Conservation (phyloP, 2,113 vertebrate genomes). For the Lipophrys pholis region DNA sequence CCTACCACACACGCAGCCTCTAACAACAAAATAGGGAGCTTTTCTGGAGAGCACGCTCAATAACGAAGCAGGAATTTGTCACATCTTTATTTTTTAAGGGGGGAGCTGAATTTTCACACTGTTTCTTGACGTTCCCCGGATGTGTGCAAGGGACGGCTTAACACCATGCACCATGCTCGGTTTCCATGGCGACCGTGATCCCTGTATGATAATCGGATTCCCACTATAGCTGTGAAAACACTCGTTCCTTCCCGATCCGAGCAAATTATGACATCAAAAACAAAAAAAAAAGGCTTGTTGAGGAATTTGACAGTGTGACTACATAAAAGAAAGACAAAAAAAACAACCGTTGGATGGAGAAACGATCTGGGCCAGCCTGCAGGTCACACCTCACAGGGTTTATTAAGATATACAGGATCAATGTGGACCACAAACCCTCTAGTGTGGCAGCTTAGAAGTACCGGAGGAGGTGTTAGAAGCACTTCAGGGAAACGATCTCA, state of each 20-base stretch:
- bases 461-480: conserved; percentile 25
- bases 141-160: conserved; percentile 75
- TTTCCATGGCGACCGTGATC: conserved; percentile 85
- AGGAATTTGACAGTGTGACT: conserved; percentile 44
- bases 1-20: neutral
- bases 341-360: too few species aligned
- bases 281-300: conserved; percentile 11
- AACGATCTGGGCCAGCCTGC: conserved; percentile 9
- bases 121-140: conserved; percentile 74
- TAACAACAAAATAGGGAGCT: neutral
- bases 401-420: conserved; percentile 31
- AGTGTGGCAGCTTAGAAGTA: neutral
- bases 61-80: conserved; percentile 40
- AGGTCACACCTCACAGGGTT: conserved; percentile 30
- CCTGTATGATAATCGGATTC: conserved; percentile 82
- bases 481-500: too few species aligned
- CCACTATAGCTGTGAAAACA: conserved; percentile 76
- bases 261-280: conserved; percentile 54
- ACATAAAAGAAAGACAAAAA: too few species aligned
- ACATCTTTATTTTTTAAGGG: conserved; percentile 64
- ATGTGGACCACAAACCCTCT: conserved; percentile 7
- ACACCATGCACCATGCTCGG: conserved; percentile 72
- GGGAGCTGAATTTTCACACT: conserved; percentile 76
- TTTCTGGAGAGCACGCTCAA: neutral
- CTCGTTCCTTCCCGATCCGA: conserved; percentile 53